Evolutionary conservation across 2,113 vertebrate species (phyloP).

Genomic region (Aspiorhynchus laticeps): DNA sequence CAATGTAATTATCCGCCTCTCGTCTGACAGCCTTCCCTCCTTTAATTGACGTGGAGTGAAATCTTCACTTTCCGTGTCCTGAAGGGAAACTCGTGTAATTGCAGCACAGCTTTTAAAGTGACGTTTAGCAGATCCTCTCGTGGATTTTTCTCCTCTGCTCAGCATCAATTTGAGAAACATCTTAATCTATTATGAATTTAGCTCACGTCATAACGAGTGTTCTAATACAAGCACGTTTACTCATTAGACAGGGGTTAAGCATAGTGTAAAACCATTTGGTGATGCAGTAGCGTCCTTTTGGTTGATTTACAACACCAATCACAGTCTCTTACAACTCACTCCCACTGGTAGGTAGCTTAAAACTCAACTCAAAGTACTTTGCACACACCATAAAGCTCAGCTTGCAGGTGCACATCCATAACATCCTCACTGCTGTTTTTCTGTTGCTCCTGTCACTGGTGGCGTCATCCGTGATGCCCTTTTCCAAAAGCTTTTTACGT

Average conservation of each 20-base stretch:
- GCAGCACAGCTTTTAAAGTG: background rate
- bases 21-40: background rate
- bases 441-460: background rate
- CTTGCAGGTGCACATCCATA: background rate
- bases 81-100: constrained; percentile 8
- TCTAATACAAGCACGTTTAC: background rate
- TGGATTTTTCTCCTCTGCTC: background rate
- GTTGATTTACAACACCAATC: background rate
- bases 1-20: background rate
- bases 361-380: background rate
- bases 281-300: background rate
- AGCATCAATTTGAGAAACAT: background rate
- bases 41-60: background rate
- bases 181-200: background rate
- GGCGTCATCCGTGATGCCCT: background rate
- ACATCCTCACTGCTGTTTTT: background rate
- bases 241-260: background rate
- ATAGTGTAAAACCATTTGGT: background rate
- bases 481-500: constrained; percentile 19
- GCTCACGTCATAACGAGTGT: background rate
- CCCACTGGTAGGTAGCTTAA: background rate
- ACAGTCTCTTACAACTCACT: background rate
- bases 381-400: background rate
- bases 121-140: too few relatives aligned
- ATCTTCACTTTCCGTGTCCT: background rate